A percentile compares a stretch with the other conserved stretches of the same genome.
phyloP scores from a whole-genome alignment of 2,797 vertebrate genomes.

The Smutsia gigantea region DNA sequence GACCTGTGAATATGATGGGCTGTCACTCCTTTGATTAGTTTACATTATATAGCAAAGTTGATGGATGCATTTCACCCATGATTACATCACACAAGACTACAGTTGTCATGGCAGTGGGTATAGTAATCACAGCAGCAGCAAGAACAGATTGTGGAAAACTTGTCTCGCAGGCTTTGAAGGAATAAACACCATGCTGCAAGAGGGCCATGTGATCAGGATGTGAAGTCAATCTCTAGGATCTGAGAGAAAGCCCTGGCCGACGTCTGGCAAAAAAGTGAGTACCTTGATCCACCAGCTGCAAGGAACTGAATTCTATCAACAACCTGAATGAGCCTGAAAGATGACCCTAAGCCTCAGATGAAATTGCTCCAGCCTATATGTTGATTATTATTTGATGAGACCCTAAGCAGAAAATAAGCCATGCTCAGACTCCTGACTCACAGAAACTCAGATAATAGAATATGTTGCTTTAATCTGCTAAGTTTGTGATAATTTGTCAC shows the following conservation, averaged over 20 bases:
- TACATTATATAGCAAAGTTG: neutral
- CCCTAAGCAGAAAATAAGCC: neutral
- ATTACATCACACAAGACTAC: neutral
- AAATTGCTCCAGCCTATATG: neutral
- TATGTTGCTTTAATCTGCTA: neutral
- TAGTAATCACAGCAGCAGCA: neutral
- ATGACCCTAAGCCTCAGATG: neutral
- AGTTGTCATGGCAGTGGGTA: too few species aligned
- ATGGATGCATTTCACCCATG: neutral
- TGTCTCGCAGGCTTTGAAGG: constrained; percentile 6
- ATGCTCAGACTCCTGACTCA: neutral
- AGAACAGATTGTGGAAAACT: neutral
- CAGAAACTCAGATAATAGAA: neutral
- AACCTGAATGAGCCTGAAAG: neutral
- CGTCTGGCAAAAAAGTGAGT: neutral
- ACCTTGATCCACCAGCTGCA: neutral
- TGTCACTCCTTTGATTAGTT: neutral
- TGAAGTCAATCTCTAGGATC: neutral
- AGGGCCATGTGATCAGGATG: neutral
- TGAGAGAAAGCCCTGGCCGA: neutral
- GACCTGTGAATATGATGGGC: neutral
- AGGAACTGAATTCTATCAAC: constrained; percentile 4
- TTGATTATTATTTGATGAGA: neutral
- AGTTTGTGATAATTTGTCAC: neutral
- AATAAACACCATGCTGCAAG: neutral